These are phyloP conservation scores for Crypturellus undulatus DNA, from an alignment of 2,113 vertebrate genomes.

Conservation along the genomic window DNA sequence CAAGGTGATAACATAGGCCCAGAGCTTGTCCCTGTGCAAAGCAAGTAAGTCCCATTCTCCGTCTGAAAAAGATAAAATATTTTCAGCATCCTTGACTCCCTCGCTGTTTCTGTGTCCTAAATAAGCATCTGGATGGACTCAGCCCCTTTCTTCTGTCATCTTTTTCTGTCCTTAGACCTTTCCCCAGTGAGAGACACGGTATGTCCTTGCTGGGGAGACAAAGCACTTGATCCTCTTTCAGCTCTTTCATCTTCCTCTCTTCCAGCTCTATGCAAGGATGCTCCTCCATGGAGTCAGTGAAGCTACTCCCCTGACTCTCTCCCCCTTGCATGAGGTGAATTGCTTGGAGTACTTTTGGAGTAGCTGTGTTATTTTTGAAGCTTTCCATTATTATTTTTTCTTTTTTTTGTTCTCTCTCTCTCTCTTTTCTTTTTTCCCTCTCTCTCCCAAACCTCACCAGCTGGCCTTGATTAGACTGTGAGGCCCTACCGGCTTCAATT, in stretches of 20 bases:
- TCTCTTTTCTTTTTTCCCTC: not conserved
- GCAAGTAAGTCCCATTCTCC: constrained; percentile 7
- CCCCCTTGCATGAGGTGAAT: not conserved
- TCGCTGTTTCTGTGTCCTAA: not conserved
- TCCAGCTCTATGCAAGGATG: not conserved
- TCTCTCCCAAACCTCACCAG: not conserved
- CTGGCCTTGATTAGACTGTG: constrained; percentile 31
- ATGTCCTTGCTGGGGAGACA: not conserved
- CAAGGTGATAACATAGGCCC: not conserved
- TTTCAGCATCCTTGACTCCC: not conserved
- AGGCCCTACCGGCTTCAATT: constrained; percentile 40
- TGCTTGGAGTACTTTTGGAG: not conserved
- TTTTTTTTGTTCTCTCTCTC: not conserved
- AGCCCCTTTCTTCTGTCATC: not conserved
- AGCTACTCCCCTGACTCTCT: not conserved
- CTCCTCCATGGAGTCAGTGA: not conserved
- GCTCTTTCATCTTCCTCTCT: not conserved
- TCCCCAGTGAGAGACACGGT: too few relatives aligned
- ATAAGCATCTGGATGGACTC: not conserved
- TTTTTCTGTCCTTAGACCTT: not conserved
- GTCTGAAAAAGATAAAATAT: not conserved
- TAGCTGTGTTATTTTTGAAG: not conserved
- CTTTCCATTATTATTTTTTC: not conserved
- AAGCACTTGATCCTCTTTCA: not conserved
- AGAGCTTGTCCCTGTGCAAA: not conserved